Percentiles rank a stretch among this genome's conserved stretches.
These are phyloP conservation scores for Chelonoidis abingdonii DNA, from an alignment of 2,113 vertebrate species.

Conservation along the genomic window DNA sequence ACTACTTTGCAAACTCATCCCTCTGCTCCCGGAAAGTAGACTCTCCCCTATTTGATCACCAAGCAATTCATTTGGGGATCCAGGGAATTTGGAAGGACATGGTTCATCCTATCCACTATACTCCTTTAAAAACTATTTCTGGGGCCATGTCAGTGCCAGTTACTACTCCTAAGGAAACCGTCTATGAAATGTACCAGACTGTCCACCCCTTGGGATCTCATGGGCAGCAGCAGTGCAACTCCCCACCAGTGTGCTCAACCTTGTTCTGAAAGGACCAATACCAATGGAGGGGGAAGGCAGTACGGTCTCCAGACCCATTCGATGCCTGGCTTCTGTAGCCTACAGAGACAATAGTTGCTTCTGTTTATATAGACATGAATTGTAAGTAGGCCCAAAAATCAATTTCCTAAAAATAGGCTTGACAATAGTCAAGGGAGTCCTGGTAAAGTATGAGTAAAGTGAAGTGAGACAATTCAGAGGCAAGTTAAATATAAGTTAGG, in stretches of 20 bases:
- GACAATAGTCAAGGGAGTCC: no score
- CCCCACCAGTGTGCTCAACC: not conserved
- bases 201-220: fast-evolving
- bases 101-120: not conserved
- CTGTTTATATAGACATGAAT: no score
- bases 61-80: not conserved
- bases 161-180: not conserved
- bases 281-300: not conserved
- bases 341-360: no score
- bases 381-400: no score
- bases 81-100: fast-evolving
- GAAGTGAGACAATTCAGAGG: no score
- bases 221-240: not conserved
- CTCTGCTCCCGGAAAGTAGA: not conserved
- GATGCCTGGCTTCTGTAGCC: not conserved
- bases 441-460: no score
- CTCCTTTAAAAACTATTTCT: not conserved
- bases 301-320: not conserved
- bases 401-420: no score
- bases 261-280: not conserved
- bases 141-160: not conserved
- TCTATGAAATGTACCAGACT: not conserved
- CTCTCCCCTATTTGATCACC: not conserved
- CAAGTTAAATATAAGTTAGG: no score
- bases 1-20: constrained; percentile 9